Evolutionary conservation across 2,888 invertebrate genomes (phyloP).

Genomic region (Capitulum mitella): DNA sequence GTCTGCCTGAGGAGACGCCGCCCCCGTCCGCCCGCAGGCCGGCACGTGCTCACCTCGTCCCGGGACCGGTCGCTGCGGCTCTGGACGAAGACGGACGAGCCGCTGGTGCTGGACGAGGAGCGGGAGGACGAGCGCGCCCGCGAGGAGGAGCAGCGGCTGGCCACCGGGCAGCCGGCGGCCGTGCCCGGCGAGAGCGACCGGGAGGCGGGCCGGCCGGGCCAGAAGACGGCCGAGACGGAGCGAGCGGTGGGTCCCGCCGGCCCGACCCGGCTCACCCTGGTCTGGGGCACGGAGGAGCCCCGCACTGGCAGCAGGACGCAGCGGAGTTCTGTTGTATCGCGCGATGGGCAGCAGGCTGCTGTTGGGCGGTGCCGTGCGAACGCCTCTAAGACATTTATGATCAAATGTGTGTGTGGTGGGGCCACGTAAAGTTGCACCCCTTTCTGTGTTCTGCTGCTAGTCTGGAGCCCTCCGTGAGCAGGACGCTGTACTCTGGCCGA

Average conservation of each 20-base stretch:
- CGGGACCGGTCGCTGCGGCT: constrained; percentile 79
- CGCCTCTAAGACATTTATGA: too few relatives aligned
- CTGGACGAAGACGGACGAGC: constrained; percentile 77
- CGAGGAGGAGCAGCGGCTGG: constrained; percentile 50
- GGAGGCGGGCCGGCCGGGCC: constrained; percentile 71
- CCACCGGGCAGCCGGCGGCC: constrained; percentile 35
- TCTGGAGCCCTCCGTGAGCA: too few relatives aligned
- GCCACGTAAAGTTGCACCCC: too few relatives aligned
- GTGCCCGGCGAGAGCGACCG: constrained; percentile 52
- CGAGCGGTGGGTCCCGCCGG: constrained; percentile 59
- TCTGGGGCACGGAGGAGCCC: too few relatives aligned
- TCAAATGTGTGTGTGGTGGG: too few relatives aligned
- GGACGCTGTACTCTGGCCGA: too few relatives aligned
- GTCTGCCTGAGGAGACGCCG: too few relatives aligned
- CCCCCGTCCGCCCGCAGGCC: constrained; percentile 45
- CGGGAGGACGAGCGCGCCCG: constrained; percentile 73
- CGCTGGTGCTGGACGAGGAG: constrained; percentile 84
- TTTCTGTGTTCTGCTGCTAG: too few relatives aligned
- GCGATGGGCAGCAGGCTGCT: too few relatives aligned
- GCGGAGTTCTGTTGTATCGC: too few relatives aligned
- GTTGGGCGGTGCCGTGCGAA: too few relatives aligned
- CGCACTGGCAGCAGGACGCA: too few relatives aligned
- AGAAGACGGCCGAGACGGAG: constrained; percentile 79
- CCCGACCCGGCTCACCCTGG: not conserved
- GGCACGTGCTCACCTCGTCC: constrained; percentile 69